Evolutionary conservation across 2,888 invertebrate genomes (phyloP), one percentile per base, ranked within the genome.

Genomic region (Monochamus alternatus): DNA sequence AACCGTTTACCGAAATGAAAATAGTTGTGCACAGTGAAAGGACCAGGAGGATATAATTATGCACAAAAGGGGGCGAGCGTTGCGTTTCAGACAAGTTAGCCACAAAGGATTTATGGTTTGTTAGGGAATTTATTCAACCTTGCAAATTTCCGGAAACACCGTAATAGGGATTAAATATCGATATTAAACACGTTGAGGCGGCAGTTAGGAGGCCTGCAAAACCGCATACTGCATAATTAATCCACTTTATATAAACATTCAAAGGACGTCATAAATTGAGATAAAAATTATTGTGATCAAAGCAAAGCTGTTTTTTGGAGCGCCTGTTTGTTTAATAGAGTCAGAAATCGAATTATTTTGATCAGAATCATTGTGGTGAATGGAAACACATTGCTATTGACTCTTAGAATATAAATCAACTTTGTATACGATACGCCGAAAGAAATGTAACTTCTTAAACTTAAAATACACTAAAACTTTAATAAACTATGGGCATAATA

Each of bases 61-160:
- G 14, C 55, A 12, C 32, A 55, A 67, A 67, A 67, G 66, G 66
- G 66, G 22, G 55, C 52, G 52, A 67, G 32, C 66, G 52, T 32
- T 67, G 38, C 52, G 32, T 67, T 67, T 67, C n/a, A 55, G 55
- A 55, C 52, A 55, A 67, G 52, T 67, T 67, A 55, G 66, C 66
- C 66, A 52, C 66, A 67, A 32, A 67, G 66, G 66, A 67, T 55
- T 32, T 52, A 38, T n/a, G 52, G 66, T 55, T 55, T 55, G 55
- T 32, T 67, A 52, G 55, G 52, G 52, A 55, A 55, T 52, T 67
- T 52, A n/a, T 30, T 67, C 55, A 31, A n/a, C n/a, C 66, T 32
- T 67, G 66, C 14, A 14, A 38, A 55, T 32, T 67, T 55, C 52
- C 51, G 32, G 52, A 67, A 67, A 52, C 38, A 30, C 32, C 30